Evolutionary conservation across 2,113 vertebrate species (phyloP).

Genomic region (Apteryx owenii): DNA sequence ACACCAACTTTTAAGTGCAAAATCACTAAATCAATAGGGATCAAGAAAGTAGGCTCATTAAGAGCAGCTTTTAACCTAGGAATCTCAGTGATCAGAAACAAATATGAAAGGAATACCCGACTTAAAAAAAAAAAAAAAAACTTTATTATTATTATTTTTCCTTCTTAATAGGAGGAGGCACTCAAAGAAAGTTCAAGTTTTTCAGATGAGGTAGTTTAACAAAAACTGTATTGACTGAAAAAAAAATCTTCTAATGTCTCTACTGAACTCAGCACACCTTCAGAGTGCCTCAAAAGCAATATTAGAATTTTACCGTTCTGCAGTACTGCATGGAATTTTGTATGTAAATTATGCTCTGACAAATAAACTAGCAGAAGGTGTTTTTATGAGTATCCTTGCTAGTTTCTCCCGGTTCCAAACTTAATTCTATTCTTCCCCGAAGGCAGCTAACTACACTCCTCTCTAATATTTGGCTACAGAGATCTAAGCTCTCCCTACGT

Average conservation of each 20-base stretch:
- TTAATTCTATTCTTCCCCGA: neutral
- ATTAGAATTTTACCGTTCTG: neutral
- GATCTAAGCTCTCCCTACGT: neutral
- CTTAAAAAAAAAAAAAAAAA: neutral
- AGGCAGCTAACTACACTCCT: neutral
- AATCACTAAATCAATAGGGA: conserved; percentile 42
- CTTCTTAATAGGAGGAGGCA: neutral
- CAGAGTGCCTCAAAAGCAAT: neutral
- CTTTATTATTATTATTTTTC: neutral
- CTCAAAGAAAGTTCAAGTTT: neutral
- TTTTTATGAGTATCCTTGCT: neutral
- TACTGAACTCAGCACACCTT: neutral
- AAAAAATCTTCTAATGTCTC: neutral
- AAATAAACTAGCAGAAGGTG: neutral
- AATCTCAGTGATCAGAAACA: neutral
- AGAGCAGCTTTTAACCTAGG: neutral
- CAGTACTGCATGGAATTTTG: neutral
- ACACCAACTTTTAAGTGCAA: conserved; percentile 28
- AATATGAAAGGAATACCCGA: neutral
- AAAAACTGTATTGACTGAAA: neutral
- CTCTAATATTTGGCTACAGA: neutral
- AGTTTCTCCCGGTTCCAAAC: neutral
- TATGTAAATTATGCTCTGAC: accelerated
- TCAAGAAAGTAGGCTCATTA: neutral
- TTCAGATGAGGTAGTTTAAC: neutral